Base-by-base conservation (phyloP, 2,797 vertebrate species). In the Geotrypetes seraphini region DNA sequence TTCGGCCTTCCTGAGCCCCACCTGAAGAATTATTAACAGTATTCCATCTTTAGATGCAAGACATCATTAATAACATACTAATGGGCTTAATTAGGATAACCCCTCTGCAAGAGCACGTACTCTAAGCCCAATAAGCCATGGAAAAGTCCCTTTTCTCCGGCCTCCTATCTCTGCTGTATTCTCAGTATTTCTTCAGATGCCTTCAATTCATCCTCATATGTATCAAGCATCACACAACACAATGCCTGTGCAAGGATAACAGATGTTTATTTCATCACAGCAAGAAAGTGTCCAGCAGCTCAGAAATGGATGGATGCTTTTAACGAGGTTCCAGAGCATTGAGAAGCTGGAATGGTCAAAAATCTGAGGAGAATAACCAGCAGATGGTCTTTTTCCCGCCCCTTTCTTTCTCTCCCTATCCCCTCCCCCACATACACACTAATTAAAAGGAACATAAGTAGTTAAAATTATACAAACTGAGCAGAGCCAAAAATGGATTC, bases 1-100 rank as follows among this genome's bases (percentile, higher is more conserved):
- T n/a, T n/a, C n/a, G n/a, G n/a, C n/a, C n/a, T n/a, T n/a, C n/a
- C n/a, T n/a, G n/a, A 28, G 58, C 19, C 19, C 59, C 50, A 54
- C 51, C 57, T 47, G n/a, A 52, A 57, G 62, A 56, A 56, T 60
- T 47, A 64, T 54, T 45, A 38, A 47, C 64, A 47, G 45, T 63
- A 59, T 74, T 79, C n/a, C n/a, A n/a, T n/a, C n/a, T n/a, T n/a
- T 27, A 46, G 52, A 71, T 48, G 53, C 47, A 50, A 63, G 43
- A 60, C 65, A 57, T 50, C 62, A 47, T 78, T 72, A 63, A 34
- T 68, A 46, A 51, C 16, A 3, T 28, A 35, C 51, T 56, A 48
- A 47, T 45, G 33, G 46, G 50, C 26, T 5, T 23, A 32, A 54
- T 32, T 37, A 34, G 65, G 65, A 73, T 60, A 68, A 52, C 59